Evolutionary conservation across 2,113 vertebrate species (phyloP).

Genomic region (Sinocyclocheilus anophthalmus): DNA sequence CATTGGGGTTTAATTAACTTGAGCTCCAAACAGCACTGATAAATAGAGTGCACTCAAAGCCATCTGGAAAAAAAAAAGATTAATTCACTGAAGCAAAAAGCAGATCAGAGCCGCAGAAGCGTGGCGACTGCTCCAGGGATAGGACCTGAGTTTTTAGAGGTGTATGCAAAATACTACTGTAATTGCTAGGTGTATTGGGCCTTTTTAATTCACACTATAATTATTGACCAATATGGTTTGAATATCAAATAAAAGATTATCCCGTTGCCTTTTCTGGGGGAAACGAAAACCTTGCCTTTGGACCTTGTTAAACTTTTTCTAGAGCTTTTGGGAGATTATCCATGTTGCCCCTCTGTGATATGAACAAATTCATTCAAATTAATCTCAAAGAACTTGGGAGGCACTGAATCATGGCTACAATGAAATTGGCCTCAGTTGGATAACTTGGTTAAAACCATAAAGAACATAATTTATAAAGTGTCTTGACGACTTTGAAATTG

Average conservation of each 20-base stretch:
- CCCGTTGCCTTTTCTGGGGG: neutral
- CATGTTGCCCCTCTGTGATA: neutral
- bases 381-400: neutral
- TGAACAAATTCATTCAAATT: neutral
- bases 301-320: neutral
- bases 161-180: neutral
- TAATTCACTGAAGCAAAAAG: conserved; percentile 17
- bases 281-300: neutral
- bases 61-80: conserved; percentile 28
- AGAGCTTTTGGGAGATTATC: neutral
- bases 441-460: neutral
- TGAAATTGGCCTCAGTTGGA: conserved; percentile 14
- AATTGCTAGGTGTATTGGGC: neutral
- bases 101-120: neutral
- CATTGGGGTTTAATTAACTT: conserved; percentile 46
- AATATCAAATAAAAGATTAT: conserved; percentile 12
- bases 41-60: conserved; percentile 31
- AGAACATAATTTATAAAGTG: neutral
- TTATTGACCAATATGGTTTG: neutral
- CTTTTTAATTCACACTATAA: neutral
- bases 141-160: neutral
- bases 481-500: neutral
- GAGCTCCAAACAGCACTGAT: conserved; percentile 39
- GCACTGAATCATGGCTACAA: neutral
- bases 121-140: neutral